Conservation (phyloP, 2,113 vertebrate genomes). For the Seriola quinqueradiata region DNA sequence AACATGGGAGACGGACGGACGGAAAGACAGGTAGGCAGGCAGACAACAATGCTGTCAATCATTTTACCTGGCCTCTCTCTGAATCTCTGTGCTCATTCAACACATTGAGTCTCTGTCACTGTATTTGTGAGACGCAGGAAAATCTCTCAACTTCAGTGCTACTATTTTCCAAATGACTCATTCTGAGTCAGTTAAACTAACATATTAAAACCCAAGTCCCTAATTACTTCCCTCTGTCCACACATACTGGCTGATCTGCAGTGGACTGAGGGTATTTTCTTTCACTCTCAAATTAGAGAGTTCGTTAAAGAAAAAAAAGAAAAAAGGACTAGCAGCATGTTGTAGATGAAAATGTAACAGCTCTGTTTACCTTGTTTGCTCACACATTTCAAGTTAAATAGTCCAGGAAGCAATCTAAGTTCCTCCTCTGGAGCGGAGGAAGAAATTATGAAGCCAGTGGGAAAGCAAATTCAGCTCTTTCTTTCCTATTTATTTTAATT, state of each 20-base stretch:
- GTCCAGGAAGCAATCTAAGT: background rate
- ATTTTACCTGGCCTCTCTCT: slow-evolving; percentile 42
- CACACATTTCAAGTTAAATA: slow-evolving; percentile 8
- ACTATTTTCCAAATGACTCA: slow-evolving; percentile 61
- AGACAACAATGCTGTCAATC: slow-evolving; percentile 51
- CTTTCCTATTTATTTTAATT: background rate
- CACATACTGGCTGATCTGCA: slow-evolving; percentile 24
- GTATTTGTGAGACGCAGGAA: slow-evolving; percentile 1
- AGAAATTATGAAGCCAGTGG: background rate
- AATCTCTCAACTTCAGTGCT: slow-evolving; percentile 32
- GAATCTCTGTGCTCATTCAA: slow-evolving; percentile 11
- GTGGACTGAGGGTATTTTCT: slow-evolving; percentile 16
- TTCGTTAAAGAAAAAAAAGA: background rate
- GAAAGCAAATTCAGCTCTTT: background rate
- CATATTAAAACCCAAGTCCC: slow-evolving; percentile 24
- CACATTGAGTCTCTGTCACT: background rate
- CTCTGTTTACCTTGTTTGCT: background rate
- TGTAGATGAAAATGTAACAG: slow-evolving; percentile 2
- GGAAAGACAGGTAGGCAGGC: background rate
- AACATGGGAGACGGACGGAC: slow-evolving; percentile 1
- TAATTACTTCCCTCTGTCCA: slow-evolving; percentile 59
- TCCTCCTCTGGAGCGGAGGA: background rate
- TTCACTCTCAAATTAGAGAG: background rate
- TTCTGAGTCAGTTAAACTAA: slow-evolving; percentile 41
- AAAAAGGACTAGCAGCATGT: background rate